These are phyloP conservation scores for Agrilus mali DNA, from an alignment of 2,888 invertebrate genomes.

Conservation along the genomic window DNA sequence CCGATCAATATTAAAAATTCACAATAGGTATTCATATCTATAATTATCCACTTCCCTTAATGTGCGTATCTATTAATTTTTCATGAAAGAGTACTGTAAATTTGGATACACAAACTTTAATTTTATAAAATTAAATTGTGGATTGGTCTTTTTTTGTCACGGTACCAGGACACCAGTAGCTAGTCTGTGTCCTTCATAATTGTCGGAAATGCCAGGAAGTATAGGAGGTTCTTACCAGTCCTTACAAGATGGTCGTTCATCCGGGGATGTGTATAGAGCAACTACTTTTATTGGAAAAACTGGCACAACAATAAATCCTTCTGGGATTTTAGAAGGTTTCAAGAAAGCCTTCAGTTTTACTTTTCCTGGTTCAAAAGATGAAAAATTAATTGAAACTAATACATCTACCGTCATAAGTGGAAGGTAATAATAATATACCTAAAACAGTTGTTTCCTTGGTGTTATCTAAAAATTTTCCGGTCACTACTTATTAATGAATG, in stretches of 20 bases:
- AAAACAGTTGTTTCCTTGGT: background rate
- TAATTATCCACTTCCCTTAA: too few species aligned
- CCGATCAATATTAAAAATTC: too few species aligned
- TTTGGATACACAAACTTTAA: too few species aligned
- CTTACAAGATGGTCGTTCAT: constrained; percentile 21
- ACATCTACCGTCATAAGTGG: constrained; percentile 22
- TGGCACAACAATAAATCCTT: constrained; percentile 1
- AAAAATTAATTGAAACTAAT: constrained; percentile 17
- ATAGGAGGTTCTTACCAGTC: constrained; percentile 52
- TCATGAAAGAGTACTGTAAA: too few species aligned
- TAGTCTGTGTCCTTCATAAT: too few species aligned
- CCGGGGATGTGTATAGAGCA: constrained; percentile 44
- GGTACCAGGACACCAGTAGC: too few species aligned
- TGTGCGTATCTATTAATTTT: too few species aligned
- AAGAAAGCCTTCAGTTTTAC: constrained; percentile 44
- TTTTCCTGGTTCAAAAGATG: constrained; percentile 14
- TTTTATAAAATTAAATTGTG: too few species aligned
- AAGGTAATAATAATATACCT: constrained; percentile 21
- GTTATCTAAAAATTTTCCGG: background rate
- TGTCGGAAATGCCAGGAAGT: constrained; percentile 44
- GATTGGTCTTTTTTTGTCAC: too few species aligned
- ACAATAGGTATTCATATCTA: too few species aligned
- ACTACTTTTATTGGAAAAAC: constrained; percentile 38
- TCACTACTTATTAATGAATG: background rate
- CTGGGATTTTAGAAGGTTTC: constrained; percentile 44